Percentiles rank a stretch among this genome's conserved stretches.
Evolutionary conservation across 2,797 vertebrate genomes (phyloP).

Genomic region (Carduelis carduelis): DNA sequence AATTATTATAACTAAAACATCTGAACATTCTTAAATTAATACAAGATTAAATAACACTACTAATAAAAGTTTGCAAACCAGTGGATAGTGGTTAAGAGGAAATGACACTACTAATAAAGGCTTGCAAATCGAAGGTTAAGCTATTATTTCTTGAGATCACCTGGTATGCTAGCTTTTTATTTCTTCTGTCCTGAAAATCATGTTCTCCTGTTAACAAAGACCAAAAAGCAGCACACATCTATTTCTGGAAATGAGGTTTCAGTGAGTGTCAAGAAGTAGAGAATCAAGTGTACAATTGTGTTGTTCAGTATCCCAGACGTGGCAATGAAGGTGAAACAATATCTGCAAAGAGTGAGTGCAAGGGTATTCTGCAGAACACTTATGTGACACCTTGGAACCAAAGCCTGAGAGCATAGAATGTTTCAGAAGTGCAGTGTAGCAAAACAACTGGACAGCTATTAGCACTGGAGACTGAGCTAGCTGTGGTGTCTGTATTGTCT

Average conservation of each 20-base stretch:
- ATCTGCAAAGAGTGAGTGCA: not conserved
- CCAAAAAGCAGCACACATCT: not conserved
- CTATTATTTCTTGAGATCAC: not conserved
- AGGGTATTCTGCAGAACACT: not conserved
- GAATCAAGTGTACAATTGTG: accelerated
- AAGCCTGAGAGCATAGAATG: not conserved
- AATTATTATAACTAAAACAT: not conserved
- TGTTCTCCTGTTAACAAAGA: not conserved
- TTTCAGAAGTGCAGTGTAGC: not conserved
- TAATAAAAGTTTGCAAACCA: not conserved
- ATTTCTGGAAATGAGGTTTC: not conserved
- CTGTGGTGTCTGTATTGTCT: not conserved
- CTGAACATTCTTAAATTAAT: not conserved
- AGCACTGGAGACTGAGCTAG: not conserved
- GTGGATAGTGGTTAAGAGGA: not conserved
- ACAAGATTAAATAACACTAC: not conserved
- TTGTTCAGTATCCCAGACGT: not conserved
- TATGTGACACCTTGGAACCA: not conserved
- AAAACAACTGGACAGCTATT: not conserved
- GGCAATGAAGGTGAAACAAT: not conserved
- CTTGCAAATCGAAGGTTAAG: not conserved
- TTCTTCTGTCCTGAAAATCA: not conserved
- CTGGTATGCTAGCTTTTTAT: not conserved
- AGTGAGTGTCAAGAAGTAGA: not conserved
- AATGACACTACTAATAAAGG: not conserved